Base-by-base conservation (phyloP, 2,113 vertebrate genomes). In the Ctenomys sociabilis region DNA sequence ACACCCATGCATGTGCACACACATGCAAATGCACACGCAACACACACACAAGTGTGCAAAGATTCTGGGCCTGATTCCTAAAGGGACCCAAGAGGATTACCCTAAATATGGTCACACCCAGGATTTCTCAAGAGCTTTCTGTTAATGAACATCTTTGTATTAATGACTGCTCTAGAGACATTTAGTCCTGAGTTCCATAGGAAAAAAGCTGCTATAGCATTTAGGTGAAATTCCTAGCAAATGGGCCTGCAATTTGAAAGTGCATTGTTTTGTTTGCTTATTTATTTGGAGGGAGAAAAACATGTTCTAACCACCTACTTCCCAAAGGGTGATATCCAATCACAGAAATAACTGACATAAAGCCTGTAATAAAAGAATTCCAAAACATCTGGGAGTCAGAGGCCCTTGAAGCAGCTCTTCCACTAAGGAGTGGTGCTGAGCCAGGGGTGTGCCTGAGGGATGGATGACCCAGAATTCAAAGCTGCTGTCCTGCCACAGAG, bases 291-390 rank as follows among this genome's bases (percentile, higher is more conserved):
- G 54, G 8, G 19, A 86, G 19, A 3, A 28, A 52, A 86, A 64
- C 70, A 16, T 73, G 52, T 88, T 59, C 84, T 82, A 30, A 96
- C 26, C 73, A 77, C 24, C 9, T 95, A 9, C 28, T 95, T 93
- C 63, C 35, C 40, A 59, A 86, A 54, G 87, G 63, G 24, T 68
- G 35, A 45, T 13, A 68, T 21, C 63, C 21, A 78, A 24, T 57
- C 63, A 66, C 40, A 87, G 54, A 70, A 85, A 57, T 77, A 75
- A 82, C 64, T 37, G 35, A 54, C 1, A 6, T 35, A 80, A 81
- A 35, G 49, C 28, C 37, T 12, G 10, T 40, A 73, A 59, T 84
- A 66, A 92, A 40, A 37, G 32, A 85, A 45, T 83, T 61, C 52
- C 72, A 28, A 85, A 43, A 35, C 13, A 86, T 6, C 52, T 52